phyloP scores from a whole-genome alignment of 2,888 invertebrate genomes.

The Pristionchus mayeri region DNA sequence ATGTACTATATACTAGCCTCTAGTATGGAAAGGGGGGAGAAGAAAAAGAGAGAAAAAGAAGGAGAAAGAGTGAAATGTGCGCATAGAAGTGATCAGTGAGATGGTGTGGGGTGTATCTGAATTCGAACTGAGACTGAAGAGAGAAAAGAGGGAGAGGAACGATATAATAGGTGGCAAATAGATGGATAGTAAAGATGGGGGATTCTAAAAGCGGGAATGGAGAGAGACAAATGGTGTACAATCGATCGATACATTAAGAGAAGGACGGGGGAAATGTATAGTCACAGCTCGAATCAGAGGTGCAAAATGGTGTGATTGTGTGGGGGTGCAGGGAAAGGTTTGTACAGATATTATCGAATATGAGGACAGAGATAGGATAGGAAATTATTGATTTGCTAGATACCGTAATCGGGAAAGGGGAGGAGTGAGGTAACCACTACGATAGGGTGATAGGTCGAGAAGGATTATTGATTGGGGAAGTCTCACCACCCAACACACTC shows the following conservation, averaged over 20 bases:
- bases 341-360: constrained; percentile 13
- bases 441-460: constrained; percentile 1
- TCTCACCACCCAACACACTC: background rate
- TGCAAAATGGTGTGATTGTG: background rate
- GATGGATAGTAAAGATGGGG: background rate
- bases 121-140: background rate
- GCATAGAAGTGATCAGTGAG: constrained; percentile 7
- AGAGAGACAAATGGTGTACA: background rate
- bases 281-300: constrained; percentile 17
- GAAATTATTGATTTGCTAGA: background rate
- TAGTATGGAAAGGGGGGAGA: background rate
- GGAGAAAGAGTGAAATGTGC: constrained; percentile 29
- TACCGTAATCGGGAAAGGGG: constrained; percentile 19
- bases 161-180: background rate
- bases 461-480: background rate
- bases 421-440: constrained; percentile 7
- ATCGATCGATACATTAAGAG: background rate
- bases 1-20: constrained; percentile 22
- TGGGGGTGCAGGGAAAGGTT: background rate
- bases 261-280: constrained; percentile 13
- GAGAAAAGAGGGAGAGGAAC: background rate
- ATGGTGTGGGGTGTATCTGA: constrained; percentile 6
- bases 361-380: background rate
- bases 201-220: background rate
- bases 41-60: background rate